Conservation (phyloP, 2,797 vertebrate genomes). For the Otolemur crassicaudatus region DNA sequence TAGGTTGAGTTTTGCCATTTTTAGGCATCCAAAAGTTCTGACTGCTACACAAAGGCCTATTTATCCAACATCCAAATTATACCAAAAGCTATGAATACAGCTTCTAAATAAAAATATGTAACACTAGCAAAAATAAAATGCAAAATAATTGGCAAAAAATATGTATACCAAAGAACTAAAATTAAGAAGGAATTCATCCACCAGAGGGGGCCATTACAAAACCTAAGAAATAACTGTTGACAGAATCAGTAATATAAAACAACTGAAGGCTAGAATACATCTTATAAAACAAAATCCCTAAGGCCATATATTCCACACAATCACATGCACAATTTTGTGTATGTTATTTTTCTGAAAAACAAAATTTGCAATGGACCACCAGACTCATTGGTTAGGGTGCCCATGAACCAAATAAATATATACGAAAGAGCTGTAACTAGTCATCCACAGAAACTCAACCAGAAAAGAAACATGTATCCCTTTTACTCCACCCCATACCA, state of each 20-base stretch:
- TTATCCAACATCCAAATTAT: not conserved
- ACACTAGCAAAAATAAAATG: not conserved
- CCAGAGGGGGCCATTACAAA: slow-evolving; percentile 67
- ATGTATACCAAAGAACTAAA: not conserved
- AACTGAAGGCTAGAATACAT: not conserved
- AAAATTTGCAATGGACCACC: not conserved
- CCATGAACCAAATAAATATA: not conserved
- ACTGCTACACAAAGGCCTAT: not conserved
- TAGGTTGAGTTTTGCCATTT: not conserved
- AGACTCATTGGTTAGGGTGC: not conserved
- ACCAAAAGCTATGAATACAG: not conserved
- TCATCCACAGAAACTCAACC: not conserved
- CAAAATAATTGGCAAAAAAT: not conserved
- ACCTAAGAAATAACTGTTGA: slow-evolving; percentile 53
- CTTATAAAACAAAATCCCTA: slow-evolving; percentile 47
- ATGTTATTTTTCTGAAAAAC: slow-evolving; percentile 9
- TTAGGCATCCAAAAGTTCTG: not conserved
- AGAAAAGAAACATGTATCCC: not conserved
- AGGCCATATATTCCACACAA: not conserved
- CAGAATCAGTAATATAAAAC: not conserved
- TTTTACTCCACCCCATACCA: not conserved
- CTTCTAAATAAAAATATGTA: slow-evolving; percentile 17
- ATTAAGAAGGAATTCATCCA: slow-evolving; percentile 47
- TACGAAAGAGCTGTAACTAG: not conserved
- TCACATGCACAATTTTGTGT: not conserved